Evolutionary conservation across 2,888 invertebrate species (phyloP), one percentile per base, ranked within the genome.

Genomic region (Polydrusus pterygomalis): DNA sequence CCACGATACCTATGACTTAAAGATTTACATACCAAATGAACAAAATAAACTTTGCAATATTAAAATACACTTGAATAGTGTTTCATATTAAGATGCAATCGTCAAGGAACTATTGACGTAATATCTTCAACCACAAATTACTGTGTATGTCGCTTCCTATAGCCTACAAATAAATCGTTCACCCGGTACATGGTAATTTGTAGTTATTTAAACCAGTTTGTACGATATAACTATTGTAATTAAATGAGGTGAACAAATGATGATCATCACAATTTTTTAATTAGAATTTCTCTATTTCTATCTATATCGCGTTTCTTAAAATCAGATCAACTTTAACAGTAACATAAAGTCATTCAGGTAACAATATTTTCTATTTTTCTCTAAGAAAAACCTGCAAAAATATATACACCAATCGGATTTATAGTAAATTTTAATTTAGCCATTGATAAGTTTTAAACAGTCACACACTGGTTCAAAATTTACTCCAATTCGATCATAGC

Each of bases 241-340:
- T 25, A 74, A 74, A 74, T 74, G 74, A 74, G 70, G 62, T 70
- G 67, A 68, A 67, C 40, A 15, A 38, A 43, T 56, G 69, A 74
- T 77, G 77, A 77, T 75, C 71, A 77, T 77, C 77, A 77, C 77
- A 77, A 75, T 77, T 77, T 70, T 77, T 77, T 72, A 75, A 77
- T 74, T 77, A 77, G 69, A 75, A 74, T 70, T 77, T 65, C 58
- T 70, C 71, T 77, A 75, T 69, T 60, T 77, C 77, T 74, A 73
- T 64, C 25, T 75, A 75, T 69, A 76, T 73, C 65, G 68, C 68
- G 45, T 74, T 49, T 54, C 49, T 47, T 68, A 71, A 75, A 75
- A 72, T 76, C 76, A 76, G 76, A 76, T 76, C 76, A 76, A 76
- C 72, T 65, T 72, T 71, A 76, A 76, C 72, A 76, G 64, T 71